Percentiles rank a stretch among this genome's conserved stretches.
These are phyloP conservation scores for Ormyrus pomaceus DNA, from an alignment of 2,888 invertebrate species.

Conservation along the genomic window DNA sequence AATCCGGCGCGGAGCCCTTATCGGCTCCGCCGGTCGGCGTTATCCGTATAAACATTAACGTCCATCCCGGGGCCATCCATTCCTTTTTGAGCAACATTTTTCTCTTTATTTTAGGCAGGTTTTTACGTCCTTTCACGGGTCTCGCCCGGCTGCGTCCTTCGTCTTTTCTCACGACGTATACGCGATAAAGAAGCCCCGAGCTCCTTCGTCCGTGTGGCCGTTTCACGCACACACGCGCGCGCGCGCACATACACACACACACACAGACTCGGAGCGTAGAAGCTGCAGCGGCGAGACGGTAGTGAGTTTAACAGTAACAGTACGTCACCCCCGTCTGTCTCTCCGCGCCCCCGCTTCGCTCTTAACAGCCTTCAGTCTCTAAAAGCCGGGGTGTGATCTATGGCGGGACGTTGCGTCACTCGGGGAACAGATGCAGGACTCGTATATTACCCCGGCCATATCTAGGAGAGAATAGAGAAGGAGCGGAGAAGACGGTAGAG, in stretches of 20 bases:
- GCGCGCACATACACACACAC: not conserved
- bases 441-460: slow-evolving; percentile 74
- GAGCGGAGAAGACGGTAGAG: slow-evolving; percentile 44
- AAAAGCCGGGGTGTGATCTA: slow-evolving; percentile 81
- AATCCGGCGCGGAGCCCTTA: slow-evolving; percentile 32
- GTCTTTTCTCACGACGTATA: slow-evolving; percentile 50
- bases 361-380: slow-evolving; percentile 79
- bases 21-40: slow-evolving; percentile 21
- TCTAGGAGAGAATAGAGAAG: slow-evolving; percentile 62
- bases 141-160: slow-evolving; percentile 31
- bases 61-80: slow-evolving; percentile 35
- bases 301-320: slow-evolving; percentile 72
- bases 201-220: slow-evolving; percentile 47
- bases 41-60: slow-evolving; percentile 54
- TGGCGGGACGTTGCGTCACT: slow-evolving; percentile 83
- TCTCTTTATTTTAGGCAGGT: slow-evolving; percentile 50
- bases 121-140: slow-evolving; percentile 50
- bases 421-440: slow-evolving; percentile 75
- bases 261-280: not conserved
- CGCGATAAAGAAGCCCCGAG: slow-evolving; percentile 60
- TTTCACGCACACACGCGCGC: slow-evolving; percentile 24
- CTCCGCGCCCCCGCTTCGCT: slow-evolving; percentile 64
- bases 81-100: slow-evolving; percentile 48
- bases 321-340: slow-evolving; percentile 71
- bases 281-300: slow-evolving; percentile 54